Base-by-base conservation (phyloP, 1,140 invertebrate genomes). In the Hormaphis cornu region DNA sequence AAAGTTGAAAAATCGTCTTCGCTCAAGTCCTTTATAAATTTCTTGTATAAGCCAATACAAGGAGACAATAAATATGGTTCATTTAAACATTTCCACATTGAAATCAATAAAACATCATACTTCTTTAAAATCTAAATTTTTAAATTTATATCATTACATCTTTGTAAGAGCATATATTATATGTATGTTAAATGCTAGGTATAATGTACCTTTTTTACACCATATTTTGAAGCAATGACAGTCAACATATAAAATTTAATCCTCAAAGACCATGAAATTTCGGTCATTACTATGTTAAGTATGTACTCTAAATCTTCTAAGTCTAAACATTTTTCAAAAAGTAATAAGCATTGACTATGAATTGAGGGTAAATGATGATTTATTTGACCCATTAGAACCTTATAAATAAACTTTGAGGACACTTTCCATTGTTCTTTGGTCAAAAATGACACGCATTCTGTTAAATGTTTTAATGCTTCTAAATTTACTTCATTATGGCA, bases 41-140 rank as follows among this genome's bases (percentile, higher is more conserved):
- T 61, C 46, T 56, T 69, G 42, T 75, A 75, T 0, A 74, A 33
- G 16, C 72, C 72, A 46, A 72, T 69, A 20, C 72, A 73, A 30
- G 74, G 72, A 2, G 74, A 71, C 5, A 70, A 71, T 10, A 74
- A 69, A 44, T 74, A 72, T 35, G 72, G 54, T 22, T 73, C 59
- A n/a, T 46, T 30, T 12, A 74, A 56, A 37, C 74, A 48, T 48
- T 48, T 66, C 61, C 61, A 50, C 28, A 66, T 33, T 50, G 61
- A 66, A 33, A 66, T 48, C 16, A 44, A 48, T 1, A 66, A 50
- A 48, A 48, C 30, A 33, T 66, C 28, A 66, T 66, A 66, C 3
- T 46, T 50, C 4, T 48, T 16, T 33, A 66, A 66, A 50, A 66
- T 48, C 61, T 66, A 61, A 42, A 61, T 14, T 37, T 37, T n/a